These are phyloP conservation scores for Coracias cyanogaster DNA, from an alignment of 2,797 vertebrate species.

Conservation along the genomic window DNA sequence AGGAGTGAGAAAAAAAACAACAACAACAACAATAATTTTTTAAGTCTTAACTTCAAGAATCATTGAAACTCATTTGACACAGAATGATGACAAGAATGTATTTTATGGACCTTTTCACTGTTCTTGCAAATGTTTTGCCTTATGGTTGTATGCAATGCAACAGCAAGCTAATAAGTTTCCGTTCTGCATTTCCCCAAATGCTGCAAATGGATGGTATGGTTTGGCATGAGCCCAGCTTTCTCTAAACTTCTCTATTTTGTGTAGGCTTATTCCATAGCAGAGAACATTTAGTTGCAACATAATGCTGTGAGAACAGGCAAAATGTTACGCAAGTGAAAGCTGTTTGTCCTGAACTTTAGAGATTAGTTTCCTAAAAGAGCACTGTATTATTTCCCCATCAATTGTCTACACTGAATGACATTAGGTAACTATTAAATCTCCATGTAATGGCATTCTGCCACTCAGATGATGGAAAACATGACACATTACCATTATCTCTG, in stretches of 20 bases:
- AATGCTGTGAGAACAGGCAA: conserved; percentile 56
- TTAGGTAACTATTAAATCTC: conserved; percentile 63
- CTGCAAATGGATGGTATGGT: conserved; percentile 68
- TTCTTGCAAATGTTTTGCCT: conserved; percentile 3
- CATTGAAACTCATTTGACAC: background rate
- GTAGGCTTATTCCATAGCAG: conserved; percentile 62
- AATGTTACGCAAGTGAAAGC: conserved; percentile 66
- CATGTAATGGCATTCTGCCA: conserved; percentile 1
- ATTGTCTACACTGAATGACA: conserved; percentile 58
- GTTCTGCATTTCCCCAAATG: conserved; percentile 50
- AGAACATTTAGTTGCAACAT: conserved; percentile 67
- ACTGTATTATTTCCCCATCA: conserved; percentile 67
- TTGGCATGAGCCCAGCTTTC: conserved; percentile 58
- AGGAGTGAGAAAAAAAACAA: background rate
- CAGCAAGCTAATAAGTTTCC: conserved; percentile 62
- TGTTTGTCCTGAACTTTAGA: conserved; percentile 72
- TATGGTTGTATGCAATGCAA: background rate
- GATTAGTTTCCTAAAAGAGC: conserved; percentile 75
- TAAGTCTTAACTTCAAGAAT: background rate
- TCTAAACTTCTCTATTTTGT: conserved; percentile 73
- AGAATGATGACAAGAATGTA: background rate
- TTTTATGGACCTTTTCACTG: conserved; percentile 49
- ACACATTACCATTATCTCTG: conserved; percentile 9
- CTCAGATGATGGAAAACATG: conserved; percentile 10
- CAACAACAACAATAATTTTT: background rate